A percentile compares a stretch with the other conserved stretches of the same genome.
Conservation (phyloP, 1,140 invertebrate species). For the Anadara kagoshimensis region DNA sequence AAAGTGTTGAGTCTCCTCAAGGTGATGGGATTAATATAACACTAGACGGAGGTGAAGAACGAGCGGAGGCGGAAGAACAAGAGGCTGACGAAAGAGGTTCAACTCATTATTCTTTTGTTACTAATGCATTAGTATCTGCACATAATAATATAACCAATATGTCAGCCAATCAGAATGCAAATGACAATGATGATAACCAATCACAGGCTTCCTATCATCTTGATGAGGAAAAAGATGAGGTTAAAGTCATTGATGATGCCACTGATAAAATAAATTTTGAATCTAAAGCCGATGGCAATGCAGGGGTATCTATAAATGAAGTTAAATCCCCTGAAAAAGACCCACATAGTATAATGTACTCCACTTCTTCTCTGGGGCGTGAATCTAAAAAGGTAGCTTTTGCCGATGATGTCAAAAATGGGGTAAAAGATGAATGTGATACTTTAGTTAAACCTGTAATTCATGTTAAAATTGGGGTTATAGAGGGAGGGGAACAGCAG, state of each 20-base stretch:
- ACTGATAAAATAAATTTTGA: too few species aligned
- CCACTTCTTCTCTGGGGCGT: slow-evolving; percentile 10
- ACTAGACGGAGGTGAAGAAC: slow-evolving; percentile 28
- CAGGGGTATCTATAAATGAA: too few species aligned
- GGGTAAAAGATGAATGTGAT: too few species aligned
- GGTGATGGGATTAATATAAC: slow-evolving; percentile 40
- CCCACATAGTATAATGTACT: slow-evolving; percentile 3
- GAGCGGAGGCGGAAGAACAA: slow-evolving; percentile 7
- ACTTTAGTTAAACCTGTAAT: too few species aligned
- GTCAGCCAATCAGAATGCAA: slow-evolving; percentile 72
- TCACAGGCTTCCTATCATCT: slow-evolving; percentile 13
- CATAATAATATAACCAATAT: slow-evolving; percentile 40
- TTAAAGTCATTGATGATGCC: slow-evolving; percentile 3
- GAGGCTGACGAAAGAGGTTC: slow-evolving; percentile 49
- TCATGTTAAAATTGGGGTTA: too few species aligned
- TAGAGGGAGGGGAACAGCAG: too few species aligned
- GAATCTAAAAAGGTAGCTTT: slow-evolving; percentile 38
- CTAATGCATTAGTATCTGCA: slow-evolving; percentile 35
- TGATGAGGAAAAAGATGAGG: slow-evolving; percentile 4
- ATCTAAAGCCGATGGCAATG: too few species aligned
- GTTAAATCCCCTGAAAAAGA: too few species aligned
- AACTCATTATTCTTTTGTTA: slow-evolving; percentile 42
- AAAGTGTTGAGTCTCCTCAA: slow-evolving; percentile 21
- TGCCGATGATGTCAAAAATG: slow-evolving; percentile 33
- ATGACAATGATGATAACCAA: slow-evolving; percentile 66